These are phyloP conservation scores for Lota lota DNA, from an alignment of 2,113 vertebrate species.

Conservation along the genomic window DNA sequence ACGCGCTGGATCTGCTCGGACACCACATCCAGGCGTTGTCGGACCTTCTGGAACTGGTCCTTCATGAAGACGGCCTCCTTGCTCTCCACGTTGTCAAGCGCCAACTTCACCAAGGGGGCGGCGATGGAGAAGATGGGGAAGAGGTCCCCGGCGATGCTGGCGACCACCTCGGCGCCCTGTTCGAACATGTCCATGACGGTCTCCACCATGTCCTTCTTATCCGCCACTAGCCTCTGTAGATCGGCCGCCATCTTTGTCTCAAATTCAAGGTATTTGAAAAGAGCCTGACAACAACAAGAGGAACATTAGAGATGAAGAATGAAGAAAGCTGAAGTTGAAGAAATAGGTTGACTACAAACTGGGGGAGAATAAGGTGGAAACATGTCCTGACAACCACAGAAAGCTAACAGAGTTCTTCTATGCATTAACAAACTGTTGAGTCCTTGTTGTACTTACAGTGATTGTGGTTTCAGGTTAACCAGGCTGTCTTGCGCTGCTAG, in stretches of 20 bases:
- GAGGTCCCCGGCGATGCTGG: constrained; percentile 72
- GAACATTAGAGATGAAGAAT: no score
- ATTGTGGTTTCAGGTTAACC: constrained; percentile 11
- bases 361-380: constrained; percentile 1
- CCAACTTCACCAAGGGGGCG: constrained; percentile 70
- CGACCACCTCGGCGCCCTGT: constrained; percentile 71
- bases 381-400: neutral
- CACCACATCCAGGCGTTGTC: constrained; percentile 67
- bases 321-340: no score
- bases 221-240: constrained; percentile 66
- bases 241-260: constrained; percentile 57
- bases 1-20: constrained; percentile 71
- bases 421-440: neutral
- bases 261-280: neutral
- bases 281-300: constrained; percentile 4
- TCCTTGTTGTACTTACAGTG: constrained; percentile 34
- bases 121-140: constrained; percentile 76
- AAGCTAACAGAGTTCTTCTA: neutral
- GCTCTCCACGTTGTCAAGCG: constrained; percentile 75
- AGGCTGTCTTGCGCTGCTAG: constrained; percentile 22
- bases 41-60: constrained; percentile 76
- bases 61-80: constrained; percentile 75
- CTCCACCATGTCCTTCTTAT: constrained; percentile 74
- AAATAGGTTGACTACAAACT: neutral
- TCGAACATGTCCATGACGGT: constrained; percentile 75